Percentiles rank a stretch among this genome's conserved stretches.
Conservation (phyloP, 2,797 vertebrate genomes). For the Prionace glauca region DNA sequence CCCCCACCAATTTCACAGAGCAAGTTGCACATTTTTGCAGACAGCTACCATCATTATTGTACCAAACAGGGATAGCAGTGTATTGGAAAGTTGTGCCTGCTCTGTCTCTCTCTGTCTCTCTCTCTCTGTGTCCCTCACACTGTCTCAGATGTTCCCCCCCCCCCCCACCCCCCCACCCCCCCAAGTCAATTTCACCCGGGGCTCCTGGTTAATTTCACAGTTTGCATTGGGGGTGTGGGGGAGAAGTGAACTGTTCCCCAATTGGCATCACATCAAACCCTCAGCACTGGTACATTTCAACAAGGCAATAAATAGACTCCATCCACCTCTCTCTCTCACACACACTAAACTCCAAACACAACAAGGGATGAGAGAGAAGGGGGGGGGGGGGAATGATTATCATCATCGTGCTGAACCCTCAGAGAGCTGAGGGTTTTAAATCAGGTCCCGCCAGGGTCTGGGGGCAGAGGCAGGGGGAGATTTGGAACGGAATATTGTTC, state of each 20-base stretch:
- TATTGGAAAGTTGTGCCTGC: neutral
- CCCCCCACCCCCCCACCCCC: neutral
- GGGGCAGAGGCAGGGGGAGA: neutral
- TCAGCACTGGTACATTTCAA: neutral
- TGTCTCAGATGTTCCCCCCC: neutral
- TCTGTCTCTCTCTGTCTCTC: neutral
- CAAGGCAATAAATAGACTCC: neutral
- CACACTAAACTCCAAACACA: no score
- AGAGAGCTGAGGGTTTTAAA: no score
- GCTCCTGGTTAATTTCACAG: neutral
- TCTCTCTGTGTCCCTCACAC: neutral
- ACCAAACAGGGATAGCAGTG: no score
- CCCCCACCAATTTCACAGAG: neutral
- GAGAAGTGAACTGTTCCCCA: neutral
- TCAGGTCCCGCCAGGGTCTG: accelerated
- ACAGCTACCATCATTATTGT: neutral
- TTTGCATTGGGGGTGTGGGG: neutral
- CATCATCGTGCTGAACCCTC: neutral
- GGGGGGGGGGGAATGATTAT: neutral
- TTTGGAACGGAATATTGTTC: neutral
- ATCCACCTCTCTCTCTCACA: neutral
- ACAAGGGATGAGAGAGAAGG: no score
- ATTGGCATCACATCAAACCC: neutral
- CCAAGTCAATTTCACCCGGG: neutral
- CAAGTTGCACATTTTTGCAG: neutral